phyloP scores from a whole-genome alignment of 2,888 invertebrate species.

The Acanthosoma haemorrhoidale region DNA sequence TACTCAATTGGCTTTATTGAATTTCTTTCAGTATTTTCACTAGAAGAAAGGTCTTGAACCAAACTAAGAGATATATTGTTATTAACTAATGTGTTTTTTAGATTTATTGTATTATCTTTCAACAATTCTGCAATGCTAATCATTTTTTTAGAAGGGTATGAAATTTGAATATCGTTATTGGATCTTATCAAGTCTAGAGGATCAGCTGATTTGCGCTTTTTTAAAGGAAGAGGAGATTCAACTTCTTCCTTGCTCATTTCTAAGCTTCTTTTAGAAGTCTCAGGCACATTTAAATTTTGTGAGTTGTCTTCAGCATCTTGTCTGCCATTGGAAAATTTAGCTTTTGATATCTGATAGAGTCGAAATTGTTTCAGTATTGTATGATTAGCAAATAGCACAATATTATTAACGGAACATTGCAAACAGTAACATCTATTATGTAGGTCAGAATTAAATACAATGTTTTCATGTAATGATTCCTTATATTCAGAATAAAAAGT shows the following conservation, averaged over 20 bases:
- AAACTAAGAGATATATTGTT: background rate
- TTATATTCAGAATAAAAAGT: background rate
- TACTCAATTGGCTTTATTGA: background rate
- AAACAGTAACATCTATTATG: background rate
- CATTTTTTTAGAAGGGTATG: constrained; percentile 36
- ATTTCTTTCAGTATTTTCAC: background rate
- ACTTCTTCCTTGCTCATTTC: background rate
- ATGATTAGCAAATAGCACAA: background rate
- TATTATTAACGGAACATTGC: background rate
- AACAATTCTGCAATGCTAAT: constrained; percentile 22
- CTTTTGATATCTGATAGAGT: background rate
- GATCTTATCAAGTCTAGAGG: background rate
- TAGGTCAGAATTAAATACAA: background rate
- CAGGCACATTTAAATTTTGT: background rate
- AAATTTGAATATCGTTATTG: constrained; percentile 4
- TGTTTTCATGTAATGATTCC: background rate
- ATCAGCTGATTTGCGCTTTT: constrained; percentile 14
- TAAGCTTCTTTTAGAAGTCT: background rate
- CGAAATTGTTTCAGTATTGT: background rate
- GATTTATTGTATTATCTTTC: background rate
- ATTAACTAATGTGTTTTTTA: background rate
- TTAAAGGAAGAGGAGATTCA: constrained; percentile 26
- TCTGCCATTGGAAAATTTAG: no score
- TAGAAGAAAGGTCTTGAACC: no score
- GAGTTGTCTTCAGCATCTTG: background rate